A percentile compares a stretch with the other conserved stretches of the same genome.
These are phyloP conservation scores for Clytia hemisphaerica DNA, from an alignment of 30 jellyfish, hydroid and myxozoan genomes.

Conservation along the genomic window DNA sequence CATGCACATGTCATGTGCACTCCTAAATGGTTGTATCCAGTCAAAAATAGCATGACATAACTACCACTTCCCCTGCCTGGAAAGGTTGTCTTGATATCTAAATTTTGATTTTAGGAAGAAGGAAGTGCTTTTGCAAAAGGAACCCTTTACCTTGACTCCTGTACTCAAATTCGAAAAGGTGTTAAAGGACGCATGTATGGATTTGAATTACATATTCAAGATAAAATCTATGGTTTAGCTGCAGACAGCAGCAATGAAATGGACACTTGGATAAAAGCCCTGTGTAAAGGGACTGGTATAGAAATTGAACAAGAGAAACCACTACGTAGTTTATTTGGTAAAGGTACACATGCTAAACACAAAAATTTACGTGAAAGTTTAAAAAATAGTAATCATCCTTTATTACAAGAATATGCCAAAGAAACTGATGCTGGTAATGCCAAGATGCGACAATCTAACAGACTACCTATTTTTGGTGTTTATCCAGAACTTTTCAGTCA, in stretches of 20 bases:
- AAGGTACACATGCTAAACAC: conserved; percentile 78
- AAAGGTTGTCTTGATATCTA: too few species aligned
- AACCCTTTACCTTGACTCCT: conserved; percentile 87
- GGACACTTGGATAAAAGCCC: conserved; percentile 91
- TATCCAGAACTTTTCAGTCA: conserved; percentile 70
- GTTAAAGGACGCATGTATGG: conserved; percentile 97
- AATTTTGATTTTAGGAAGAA: too few species aligned
- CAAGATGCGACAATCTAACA: conserved; percentile 57
- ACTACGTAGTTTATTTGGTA: conserved; percentile 50
- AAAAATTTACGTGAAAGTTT: conserved; percentile 88
- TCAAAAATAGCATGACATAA: too few species aligned
- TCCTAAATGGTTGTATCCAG: too few species aligned
- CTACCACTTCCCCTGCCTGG: too few species aligned
- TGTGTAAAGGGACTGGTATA: conserved; percentile 96
- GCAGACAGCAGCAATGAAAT: conserved; percentile 94
- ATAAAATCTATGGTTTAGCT: conserved; percentile 94
- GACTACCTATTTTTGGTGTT: conserved; percentile 53
- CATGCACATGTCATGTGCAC: too few species aligned
- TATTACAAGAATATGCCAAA: conserved; percentile 82
- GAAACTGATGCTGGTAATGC: conserved; percentile 79
- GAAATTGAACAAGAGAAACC: conserved; percentile 92
- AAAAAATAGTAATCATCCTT: conserved; percentile 89
- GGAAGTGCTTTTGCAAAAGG: conserved; percentile 99
- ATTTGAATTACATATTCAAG: conserved; percentile 92
- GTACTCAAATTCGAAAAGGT: conserved; percentile 86